Evolutionary conservation across 2,797 vertebrate species (phyloP).

Genomic region (Scolopax bukidnonensis): DNA sequence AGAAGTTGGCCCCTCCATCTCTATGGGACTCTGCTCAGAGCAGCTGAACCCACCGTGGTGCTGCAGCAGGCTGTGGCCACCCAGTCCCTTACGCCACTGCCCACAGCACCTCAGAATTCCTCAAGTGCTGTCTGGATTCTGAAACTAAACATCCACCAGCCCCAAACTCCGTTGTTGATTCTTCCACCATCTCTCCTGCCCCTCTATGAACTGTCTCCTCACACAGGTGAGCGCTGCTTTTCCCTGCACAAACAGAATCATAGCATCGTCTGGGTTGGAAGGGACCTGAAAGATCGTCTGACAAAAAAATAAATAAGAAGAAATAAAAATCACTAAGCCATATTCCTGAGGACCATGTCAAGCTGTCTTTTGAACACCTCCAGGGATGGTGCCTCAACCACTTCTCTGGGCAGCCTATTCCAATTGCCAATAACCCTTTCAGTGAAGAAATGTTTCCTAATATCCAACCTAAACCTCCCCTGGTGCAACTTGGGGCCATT

Average conservation of each 20-base stretch:
- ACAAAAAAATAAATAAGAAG: too few species aligned
- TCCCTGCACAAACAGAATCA: neutral
- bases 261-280: too few species aligned
- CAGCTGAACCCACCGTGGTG: accelerated
- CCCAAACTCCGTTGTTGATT: accelerated
- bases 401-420: too few species aligned
- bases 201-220: neutral
- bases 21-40: accelerated
- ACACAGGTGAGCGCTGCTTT: neutral
- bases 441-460: too few species aligned
- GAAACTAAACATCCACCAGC: neutral
- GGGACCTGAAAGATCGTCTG: too few species aligned
- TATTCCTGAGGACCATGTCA: too few species aligned
- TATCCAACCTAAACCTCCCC: too few species aligned
- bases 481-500: too few species aligned
- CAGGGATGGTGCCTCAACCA: too few species aligned
- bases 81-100: neutral
- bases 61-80: neutral
- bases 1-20: neutral
- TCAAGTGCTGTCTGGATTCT: neutral
- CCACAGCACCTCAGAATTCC: neutral
- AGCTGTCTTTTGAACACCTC: too few species aligned
- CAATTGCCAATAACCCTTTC: too few species aligned
- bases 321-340: too few species aligned
- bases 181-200: neutral